Evolutionary conservation across 2,113 vertebrate genomes (phyloP).

Genomic region (Eurypyga helias): DNA sequence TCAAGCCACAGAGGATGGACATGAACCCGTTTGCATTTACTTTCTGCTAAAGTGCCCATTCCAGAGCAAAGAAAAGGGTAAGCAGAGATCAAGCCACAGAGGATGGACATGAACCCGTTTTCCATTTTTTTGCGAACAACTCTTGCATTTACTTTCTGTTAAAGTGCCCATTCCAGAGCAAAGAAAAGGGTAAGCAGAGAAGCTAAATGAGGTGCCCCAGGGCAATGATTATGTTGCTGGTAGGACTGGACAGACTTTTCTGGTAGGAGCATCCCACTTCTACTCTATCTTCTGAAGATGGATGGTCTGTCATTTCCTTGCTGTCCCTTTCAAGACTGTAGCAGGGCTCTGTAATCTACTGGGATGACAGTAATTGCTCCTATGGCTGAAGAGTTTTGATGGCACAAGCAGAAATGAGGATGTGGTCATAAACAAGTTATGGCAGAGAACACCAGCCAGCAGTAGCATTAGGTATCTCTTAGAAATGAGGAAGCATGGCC

Average conservation of each 20-base stretch:
- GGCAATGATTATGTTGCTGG: background rate
- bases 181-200: background rate
- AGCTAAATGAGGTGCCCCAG: rapidly evolving
- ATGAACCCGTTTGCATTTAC: background rate
- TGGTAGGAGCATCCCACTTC: background rate
- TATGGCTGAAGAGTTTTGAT: background rate
- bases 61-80: background rate
- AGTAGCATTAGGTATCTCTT: background rate
- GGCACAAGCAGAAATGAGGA: background rate
- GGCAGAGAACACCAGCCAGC: background rate
- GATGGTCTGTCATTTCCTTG: background rate
- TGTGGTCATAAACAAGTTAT: background rate
- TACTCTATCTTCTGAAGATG: background rate
- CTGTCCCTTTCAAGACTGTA: background rate
- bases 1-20: background rate
- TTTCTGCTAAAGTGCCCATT: background rate
- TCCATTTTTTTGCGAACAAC: too few relatives aligned
- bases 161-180: background rate
- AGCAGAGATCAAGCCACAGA: background rate
- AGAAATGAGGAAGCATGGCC: background rate
- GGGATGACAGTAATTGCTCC: background rate
- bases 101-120: too few relatives aligned
- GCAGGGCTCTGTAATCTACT: background rate
- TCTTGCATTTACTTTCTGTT: background rate
- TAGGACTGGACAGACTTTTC: background rate